A percentile compares a stretch with the other conserved stretches of the same genome.
Conservation (phyloP, 2,888 invertebrate genomes). For the Cyaniris semiargus region DNA sequence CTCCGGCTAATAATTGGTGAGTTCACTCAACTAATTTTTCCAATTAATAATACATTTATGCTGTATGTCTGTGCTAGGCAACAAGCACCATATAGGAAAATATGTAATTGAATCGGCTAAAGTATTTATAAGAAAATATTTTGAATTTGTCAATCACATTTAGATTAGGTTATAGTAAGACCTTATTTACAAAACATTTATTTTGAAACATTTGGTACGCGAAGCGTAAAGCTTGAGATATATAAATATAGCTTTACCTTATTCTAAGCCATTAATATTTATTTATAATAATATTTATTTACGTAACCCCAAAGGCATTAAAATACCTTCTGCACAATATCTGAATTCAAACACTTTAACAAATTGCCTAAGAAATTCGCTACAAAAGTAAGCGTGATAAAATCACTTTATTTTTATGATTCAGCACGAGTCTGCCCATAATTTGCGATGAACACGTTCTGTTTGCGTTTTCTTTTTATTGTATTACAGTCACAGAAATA, state of each 20-base stretch:
- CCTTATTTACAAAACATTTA: too few relatives aligned
- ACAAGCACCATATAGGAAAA: too few relatives aligned
- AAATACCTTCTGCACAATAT: background rate
- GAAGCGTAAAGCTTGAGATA: too few relatives aligned
- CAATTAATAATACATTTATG: background rate
- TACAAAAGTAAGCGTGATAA: constrained; percentile 15
- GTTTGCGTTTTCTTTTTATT: constrained; percentile 25
- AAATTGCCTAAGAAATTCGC: constrained; percentile 20
- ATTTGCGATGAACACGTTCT: constrained; percentile 19
- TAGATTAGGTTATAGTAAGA: too few relatives aligned
- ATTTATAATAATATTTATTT: background rate
- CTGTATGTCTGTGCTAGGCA: background rate
- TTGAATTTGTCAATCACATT: too few relatives aligned
- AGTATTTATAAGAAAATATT: too few relatives aligned
- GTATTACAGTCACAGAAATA: constrained; percentile 13
- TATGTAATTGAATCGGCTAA: too few relatives aligned
- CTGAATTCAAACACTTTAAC: background rate
- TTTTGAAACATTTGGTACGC: too few relatives aligned
- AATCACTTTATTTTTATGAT: constrained; percentile 22
- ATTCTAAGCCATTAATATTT: background rate
- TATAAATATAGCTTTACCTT: background rate
- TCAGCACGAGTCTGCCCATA: constrained; percentile 25
- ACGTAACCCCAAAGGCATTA: background rate
- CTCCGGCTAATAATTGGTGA: constrained; percentile 83
- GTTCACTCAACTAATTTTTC: constrained; percentile 48